Evolutionary conservation across 1,140 invertebrate species (phyloP).

Genomic region (Ladona fulva): DNA sequence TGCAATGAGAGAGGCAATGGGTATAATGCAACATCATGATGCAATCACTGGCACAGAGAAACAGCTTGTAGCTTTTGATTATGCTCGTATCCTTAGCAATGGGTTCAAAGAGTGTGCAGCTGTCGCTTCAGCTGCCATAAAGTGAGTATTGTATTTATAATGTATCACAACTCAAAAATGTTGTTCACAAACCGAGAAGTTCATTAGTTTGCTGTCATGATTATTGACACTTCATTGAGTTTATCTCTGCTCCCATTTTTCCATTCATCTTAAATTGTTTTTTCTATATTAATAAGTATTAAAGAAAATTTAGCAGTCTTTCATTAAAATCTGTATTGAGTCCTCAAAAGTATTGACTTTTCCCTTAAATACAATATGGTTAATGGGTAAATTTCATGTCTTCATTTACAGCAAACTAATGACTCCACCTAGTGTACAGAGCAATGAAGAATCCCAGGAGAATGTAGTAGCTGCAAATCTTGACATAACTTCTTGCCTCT

Average conservation of each 20-base stretch:
- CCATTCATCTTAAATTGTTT: no score
- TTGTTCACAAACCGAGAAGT: no score
- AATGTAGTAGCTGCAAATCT: neutral
- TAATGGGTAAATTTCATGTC: neutral
- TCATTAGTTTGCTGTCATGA: no score
- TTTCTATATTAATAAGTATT: no score
- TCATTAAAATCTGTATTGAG: no score
- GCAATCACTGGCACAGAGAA: conserved; percentile 45
- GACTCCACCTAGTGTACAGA: neutral
- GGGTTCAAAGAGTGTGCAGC: conserved; percentile 52
- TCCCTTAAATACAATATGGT: neutral
- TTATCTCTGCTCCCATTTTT: no score
- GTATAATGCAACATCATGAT: conserved; percentile 47
- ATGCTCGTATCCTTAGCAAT: conserved; percentile 37
- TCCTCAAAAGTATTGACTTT: neutral
- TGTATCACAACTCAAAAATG: no score
- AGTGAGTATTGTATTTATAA: conserved; percentile 20
- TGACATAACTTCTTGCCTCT: conserved; percentile 33
- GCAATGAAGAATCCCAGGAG: no score
- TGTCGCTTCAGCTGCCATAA: conserved; percentile 41
- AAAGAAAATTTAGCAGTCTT: no score
- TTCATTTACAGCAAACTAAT: neutral
- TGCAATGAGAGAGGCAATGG: conserved; percentile 31
- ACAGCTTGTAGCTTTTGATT: conserved; percentile 46
- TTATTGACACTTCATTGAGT: no score